Base-by-base conservation (phyloP, 2,888 invertebrate species). In the Polia nebulosa region DNA sequence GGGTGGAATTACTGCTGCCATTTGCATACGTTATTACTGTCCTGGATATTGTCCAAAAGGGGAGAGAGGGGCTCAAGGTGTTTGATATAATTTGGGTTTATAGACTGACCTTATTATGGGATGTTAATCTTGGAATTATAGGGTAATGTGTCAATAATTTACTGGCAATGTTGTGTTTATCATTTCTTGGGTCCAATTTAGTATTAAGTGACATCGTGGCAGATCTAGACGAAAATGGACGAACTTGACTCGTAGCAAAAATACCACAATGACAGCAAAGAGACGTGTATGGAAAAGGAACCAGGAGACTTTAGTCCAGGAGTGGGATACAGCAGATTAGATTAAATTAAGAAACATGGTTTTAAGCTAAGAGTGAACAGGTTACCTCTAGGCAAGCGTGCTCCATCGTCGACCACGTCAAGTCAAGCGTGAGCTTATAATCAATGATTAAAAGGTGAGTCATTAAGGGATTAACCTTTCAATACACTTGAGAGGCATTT, bases 1-100 rank as follows among this genome's bases (percentile, higher is more conserved):
- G 49, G 52, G 52, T 39, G 57, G 56, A 72, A 78, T 81, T 71
- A 82, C 80, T 66, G 64, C 39, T 45, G 17, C 7, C 17, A 74
- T 82, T 80, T 80, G 83, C 81, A 81, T 81, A 71, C 69, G 72
- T 61, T 81, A 64, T 68, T 81, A 67, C 47, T 47, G 15, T 39
- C 36, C 72, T 81, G 81, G 81, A 72, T 69, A 62, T 51, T 52
- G 68, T 76, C 82, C 82, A 81, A 80, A 66, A 58, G 34, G 53
- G 27, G 39, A 29, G 29, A 13, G 3, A 20, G 22, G 29, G 51
- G 56, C 64, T 73, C 29, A 69, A 56, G 61, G 56, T 53, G 44
- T 75, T 65, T 64, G 55, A 52, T 56, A 55, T 77, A 72, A 77
- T 74, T 67, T 47, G 32, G 39, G 71, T 66, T 79, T 72, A 82